phyloP scores from a whole-genome alignment of 2,113 vertebrate genomes.

The Bothrops jararaca region DNA sequence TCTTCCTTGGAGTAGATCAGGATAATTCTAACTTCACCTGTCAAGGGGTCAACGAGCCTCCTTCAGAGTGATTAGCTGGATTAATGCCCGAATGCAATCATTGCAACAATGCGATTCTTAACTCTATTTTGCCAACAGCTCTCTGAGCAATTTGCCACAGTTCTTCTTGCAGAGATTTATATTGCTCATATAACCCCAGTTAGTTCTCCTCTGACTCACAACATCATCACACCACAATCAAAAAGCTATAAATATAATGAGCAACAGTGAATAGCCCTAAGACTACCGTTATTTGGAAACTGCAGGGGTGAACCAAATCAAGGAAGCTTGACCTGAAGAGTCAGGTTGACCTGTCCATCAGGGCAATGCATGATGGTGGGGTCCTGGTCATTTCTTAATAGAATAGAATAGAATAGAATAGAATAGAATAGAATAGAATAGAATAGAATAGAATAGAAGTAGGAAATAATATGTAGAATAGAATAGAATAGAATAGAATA shows the following conservation, averaged over 20 bases:
- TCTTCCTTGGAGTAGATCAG: neutral
- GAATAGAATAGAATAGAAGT: no score
- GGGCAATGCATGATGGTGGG: neutral
- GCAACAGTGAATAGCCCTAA: neutral
- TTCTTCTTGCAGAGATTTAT: neutral
- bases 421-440: no score
- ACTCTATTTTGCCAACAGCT: neutral
- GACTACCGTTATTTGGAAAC: neutral
- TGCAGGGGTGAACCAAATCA: neutral
- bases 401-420: no score
- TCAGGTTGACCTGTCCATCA: neutral
- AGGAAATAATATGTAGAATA: no score
- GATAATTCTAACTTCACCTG: neutral
- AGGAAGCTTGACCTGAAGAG: neutral
- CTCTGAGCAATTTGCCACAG: neutral
- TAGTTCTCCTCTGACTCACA: neutral
- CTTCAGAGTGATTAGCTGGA: neutral
- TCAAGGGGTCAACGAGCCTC: neutral
- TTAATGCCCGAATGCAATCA: no score
- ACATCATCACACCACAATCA: neutral
- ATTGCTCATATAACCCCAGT: neutral
- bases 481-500: no score
- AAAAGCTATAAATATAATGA: neutral
- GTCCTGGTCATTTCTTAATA: no score
- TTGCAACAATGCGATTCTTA: neutral